Evolutionary conservation across 2,113 vertebrate species (phyloP), one percentile per base, ranked within the genome.

Genomic region (Gallinago paraguaiae): DNA sequence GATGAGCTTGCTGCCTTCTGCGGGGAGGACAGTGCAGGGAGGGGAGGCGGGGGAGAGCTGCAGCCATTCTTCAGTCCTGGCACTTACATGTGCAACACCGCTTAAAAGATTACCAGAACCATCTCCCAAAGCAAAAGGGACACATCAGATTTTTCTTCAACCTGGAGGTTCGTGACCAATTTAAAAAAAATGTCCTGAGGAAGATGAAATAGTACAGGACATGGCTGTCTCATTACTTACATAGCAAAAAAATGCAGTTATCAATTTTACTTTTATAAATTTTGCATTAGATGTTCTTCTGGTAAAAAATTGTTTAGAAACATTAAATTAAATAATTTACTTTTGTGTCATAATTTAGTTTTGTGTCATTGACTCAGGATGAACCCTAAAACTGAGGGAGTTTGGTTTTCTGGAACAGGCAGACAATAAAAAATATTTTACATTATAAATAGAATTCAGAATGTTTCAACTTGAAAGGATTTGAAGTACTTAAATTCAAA

Each of bases 401-500:
- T 53, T 53, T 53, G 51, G 51, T 28, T 53, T 53, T 53, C 51
- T 17, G 51, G 9, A 53, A 28, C 27, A 53, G 51, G 51, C 27
- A 53, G 51, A 53, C 27, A 53, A 53, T 27, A 53, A 53, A 28
- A 53, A 53, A 14, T 13, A 69, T 69, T 82, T 79, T 37, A n/a
- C 5, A 4, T 39, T 63, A 33, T 31, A 70, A 92, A 51, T 50
- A 64, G 16, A 80, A 59, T 82, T 78, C 27, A 31, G 57, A 65
- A 68, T 56, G 27, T 60, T 93, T 72, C 28, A 31, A 33, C 67
- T 82, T 86, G 25, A 48, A 78, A 83, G 74, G 6, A 59, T 59
- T 77, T 80, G 10, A 70, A 75, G 10, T 78, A 30, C 81, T 92
- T 84, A 11, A 67, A 61, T 74, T 90, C 20, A 78, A 81, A 86